Evolutionary conservation across 2,113 vertebrate genomes (phyloP), one percentile per base, ranked within the genome.

Genomic region (Dolichallabes microphthalmus): DNA sequence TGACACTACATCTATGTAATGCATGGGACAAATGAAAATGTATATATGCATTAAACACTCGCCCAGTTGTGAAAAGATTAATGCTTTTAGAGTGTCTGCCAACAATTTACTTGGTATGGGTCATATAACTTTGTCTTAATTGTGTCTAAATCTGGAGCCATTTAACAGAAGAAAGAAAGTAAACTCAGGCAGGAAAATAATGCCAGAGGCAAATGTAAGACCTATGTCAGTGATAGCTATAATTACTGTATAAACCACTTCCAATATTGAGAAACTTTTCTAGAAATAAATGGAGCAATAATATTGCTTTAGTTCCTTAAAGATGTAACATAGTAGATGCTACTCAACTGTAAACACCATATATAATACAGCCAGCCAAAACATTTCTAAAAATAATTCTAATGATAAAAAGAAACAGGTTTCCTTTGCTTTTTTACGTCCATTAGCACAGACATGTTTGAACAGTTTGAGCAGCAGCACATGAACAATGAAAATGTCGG

Each of bases 81-180:
- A 64, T 81, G 79, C 35, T 81, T 81, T 52, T 27, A 3, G 11
- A 64, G 39, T 50, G 58, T 63, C 32, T 64, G 60, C 22, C 79
- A 81, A 50, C 79, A 64, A 50, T 27, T 81, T 81, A 50, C 60
- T 64, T 27, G 58, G 14, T 39, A 64, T 64, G 60, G 79, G 60
- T 81, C 39, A 45, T 64, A 64, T 81, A 81, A 64, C 22, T 63
- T 80, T 13, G 50, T 80, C 60, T 81, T 81, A 35, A 81, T 81
- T 81, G 14, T 64, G 60, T 81, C 14, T 64, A 50, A 81, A n/a
- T 64, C 14, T 2, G 7, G 32, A 80, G 58, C 19, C 55, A 4
- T 79, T 79, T 2, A 60, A 20, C 30, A 79, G 55, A 4, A 35
- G 19, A 35, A 60, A 58, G 20, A 79, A 79, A 35, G 35, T 20